phyloP scores from a whole-genome alignment of 2,888 invertebrate species.

The Balanococcus diminutus region DNA sequence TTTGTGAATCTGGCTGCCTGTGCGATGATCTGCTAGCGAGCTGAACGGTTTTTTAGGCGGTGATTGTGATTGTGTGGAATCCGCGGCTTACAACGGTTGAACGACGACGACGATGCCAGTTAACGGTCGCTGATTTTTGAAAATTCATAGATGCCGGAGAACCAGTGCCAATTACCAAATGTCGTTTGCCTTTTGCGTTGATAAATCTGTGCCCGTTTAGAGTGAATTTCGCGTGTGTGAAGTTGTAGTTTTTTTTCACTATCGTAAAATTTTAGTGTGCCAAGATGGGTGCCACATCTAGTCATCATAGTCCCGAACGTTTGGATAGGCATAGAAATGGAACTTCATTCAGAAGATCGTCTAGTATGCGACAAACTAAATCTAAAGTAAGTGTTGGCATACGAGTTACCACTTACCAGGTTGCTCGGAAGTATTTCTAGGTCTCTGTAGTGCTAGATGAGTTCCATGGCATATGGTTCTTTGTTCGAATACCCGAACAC shows the following conservation, averaged over 20 bases:
- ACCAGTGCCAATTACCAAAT: neutral
- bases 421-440: no score
- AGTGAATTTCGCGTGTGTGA: neutral
- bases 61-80: neutral
- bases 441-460: no score
- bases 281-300: slow-evolving; percentile 58
- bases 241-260: neutral
- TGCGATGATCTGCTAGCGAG: neutral
- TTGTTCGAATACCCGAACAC: neutral
- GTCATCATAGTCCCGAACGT: slow-evolving; percentile 58
- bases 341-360: slow-evolving; percentile 58
- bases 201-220: neutral
- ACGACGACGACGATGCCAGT: neutral
- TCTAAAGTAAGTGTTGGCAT: slow-evolving; percentile 57
- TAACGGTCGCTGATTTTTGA: slow-evolving; percentile 20
- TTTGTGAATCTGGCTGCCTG: neutral
- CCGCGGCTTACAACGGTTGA: neutral
- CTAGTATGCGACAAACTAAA: slow-evolving; percentile 57
- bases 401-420: neutral
- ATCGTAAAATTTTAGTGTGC: neutral
- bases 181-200: neutral
- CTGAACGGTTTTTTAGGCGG: neutral
- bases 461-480: neutral
- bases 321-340: slow-evolving; percentile 57
- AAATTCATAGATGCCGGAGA: neutral